phyloP scores from a whole-genome alignment of 2,888 invertebrate genomes.

The Diogma glabrata region DNA sequence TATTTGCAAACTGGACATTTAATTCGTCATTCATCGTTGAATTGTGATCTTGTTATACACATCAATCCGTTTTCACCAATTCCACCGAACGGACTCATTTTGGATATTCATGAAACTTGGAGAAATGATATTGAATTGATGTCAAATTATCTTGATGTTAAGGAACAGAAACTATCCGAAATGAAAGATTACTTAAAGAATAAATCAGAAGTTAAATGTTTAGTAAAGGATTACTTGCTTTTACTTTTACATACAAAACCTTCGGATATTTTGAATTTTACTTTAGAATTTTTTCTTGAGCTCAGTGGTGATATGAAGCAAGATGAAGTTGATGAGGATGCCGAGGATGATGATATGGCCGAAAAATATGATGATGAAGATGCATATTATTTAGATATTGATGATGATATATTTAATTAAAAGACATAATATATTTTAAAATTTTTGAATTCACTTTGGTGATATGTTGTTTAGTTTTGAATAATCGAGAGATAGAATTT shows the following conservation, averaged over 20 bases:
- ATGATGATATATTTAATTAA: neutral
- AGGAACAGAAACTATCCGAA: conserved; percentile 9
- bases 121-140: conserved; percentile 12
- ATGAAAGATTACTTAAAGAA: conserved; percentile 21
- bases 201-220: conserved; percentile 26
- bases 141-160: conserved; percentile 15
- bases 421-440: no score
- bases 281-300: conserved; percentile 15
- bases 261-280: conserved; percentile 26
- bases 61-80: conserved; percentile 12
- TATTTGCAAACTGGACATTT: conserved; percentile 15
- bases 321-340: neutral
- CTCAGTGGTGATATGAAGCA: conserved; percentile 12
- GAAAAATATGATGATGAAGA: neutral
- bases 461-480: no score
- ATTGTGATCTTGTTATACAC: conserved; percentile 14
- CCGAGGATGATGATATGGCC: neutral
- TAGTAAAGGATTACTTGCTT: conserved; percentile 28
- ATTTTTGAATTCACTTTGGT: no score
- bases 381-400: no score
- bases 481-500: no score
- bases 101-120: conserved; percentile 13
- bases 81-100: neutral
- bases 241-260: conserved; percentile 29
- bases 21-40: conserved; percentile 13